phyloP scores from a whole-genome alignment of 92 coral and sea anemone genomes.

The Chrysogorgia sp. region DNA sequence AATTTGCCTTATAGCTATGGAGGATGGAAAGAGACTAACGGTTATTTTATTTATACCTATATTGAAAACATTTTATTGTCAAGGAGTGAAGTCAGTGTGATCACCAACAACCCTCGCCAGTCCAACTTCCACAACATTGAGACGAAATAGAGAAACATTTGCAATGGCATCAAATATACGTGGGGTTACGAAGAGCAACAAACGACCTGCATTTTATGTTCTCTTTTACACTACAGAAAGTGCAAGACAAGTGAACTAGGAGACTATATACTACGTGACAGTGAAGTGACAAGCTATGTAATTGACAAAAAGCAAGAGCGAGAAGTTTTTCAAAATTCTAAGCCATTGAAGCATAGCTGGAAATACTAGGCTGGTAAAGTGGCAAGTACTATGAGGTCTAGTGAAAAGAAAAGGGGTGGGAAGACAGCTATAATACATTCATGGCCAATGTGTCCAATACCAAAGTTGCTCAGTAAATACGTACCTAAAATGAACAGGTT shows the following conservation, averaged over 20 bases:
- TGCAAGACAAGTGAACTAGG: slow-evolving; percentile 65
- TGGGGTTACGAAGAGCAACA: slow-evolving; percentile 57
- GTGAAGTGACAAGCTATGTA: slow-evolving; percentile 53
- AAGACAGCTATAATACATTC: slow-evolving; percentile 56
- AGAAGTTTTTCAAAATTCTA: slow-evolving; percentile 46
- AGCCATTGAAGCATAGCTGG: slow-evolving; percentile 66
- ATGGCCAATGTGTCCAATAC: slow-evolving; percentile 66
- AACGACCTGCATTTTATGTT: slow-evolving; percentile 62
- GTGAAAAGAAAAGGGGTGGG: slow-evolving; percentile 60
- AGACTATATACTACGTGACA: slow-evolving; percentile 59
- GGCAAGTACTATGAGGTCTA: slow-evolving; percentile 61
- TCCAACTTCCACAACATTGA: slow-evolving; percentile 1
- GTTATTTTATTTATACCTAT: background rate
- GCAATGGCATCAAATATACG: slow-evolving; percentile 46
- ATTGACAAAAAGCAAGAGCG: slow-evolving; percentile 43
- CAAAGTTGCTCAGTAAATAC: slow-evolving; percentile 67
- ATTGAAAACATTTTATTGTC: background rate
- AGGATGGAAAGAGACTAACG: background rate
- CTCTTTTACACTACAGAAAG: slow-evolving; percentile 60
- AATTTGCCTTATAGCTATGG: slow-evolving; percentile 6
- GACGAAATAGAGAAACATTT: slow-evolving; percentile 51
- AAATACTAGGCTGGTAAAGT: slow-evolving; percentile 63
- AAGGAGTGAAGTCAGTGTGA: slow-evolving; percentile 17
- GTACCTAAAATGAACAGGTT: no score
- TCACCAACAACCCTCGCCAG: slow-evolving; percentile 37